Base-by-base conservation (phyloP, 2,888 invertebrate genomes). In the Dorcus parallelipipedus region DNA sequence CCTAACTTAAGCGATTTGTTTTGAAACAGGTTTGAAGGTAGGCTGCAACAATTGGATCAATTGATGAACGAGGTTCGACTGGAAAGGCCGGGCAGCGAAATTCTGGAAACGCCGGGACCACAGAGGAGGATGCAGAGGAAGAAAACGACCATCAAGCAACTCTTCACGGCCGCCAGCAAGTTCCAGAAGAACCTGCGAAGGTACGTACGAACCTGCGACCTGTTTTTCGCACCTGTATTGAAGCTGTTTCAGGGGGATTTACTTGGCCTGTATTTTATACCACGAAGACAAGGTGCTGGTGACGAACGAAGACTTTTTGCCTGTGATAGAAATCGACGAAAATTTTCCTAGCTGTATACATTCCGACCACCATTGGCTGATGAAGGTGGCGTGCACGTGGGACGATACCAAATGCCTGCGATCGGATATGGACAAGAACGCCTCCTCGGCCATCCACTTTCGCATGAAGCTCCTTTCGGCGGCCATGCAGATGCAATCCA, bases 311-410 rank as follows among this genome's bases (percentile, higher is more conserved):
- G 98, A 99, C 76, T 95, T 94, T 78, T 82, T 98, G 61, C 98
- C 98, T 0, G 93, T 97, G 59, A 91, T 98, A 70, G 97, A 97
- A 81, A 93, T 98, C 51, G 97, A 97, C 76, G 97, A 97, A 79
- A 93, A 93, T 38, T 96, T 94, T 77, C 93, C 95, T 47, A 91
- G 91, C 70, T 91, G 93, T 65, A 87, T 97, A 63, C 90, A 95
- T 76, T 88, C 87, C 60, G 98, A 98, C 79, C 93, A 96, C 78
- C 93, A 97, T 76, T 99, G 98, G 98, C 84, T 98, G 23, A 95
- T 98, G 91, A 97, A 96, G 86, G 69, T 97, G 40, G 92, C 97
- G 0, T 95, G 96, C 76, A 91, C 94, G 0, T 98, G 98, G 98
- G 95, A 97, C 69, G 96, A 97, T 74, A 93, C 95, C 6, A 96